A percentile compares a stretch with the other conserved stretches of the same genome.
These are phyloP conservation scores for Arion vulgaris DNA, from an alignment of 1,140 invertebrate species.

Conservation along the genomic window DNA sequence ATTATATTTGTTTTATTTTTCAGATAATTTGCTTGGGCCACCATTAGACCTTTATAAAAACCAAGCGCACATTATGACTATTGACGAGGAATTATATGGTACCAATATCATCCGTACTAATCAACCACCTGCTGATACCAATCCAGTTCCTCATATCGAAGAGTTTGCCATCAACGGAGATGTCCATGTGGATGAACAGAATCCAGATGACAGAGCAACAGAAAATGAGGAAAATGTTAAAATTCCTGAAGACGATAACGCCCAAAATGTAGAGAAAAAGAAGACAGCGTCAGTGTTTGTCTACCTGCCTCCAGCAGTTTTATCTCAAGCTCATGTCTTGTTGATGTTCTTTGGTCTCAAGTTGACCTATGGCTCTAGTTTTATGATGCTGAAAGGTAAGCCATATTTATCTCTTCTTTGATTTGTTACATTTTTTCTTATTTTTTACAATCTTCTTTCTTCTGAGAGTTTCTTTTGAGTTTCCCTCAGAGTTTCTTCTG, in stretches of 20 bases:
- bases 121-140: no score
- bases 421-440: no score
- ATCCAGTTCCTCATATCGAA: no score
- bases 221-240: background rate
- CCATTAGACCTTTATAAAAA: no score
- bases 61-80: no score
- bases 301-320: conserved; percentile 17
- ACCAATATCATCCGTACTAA: no score
- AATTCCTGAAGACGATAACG: background rate
- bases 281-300: background rate
- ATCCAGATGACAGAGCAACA: background rate
- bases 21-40: no score
- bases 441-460: no score
- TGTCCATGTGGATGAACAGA: background rate
- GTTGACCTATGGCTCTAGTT: conserved; percentile 27
- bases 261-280: background rate
- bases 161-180: background rate
- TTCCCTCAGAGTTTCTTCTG: no score
- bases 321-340: conserved; percentile 1
- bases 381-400: conserved; percentile 34
- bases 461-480: no score
- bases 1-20: no score
- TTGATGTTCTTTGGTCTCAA: conserved; percentile 23
- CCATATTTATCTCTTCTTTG: background rate
- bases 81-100: no score